These are phyloP conservation scores for Coccyzus lansbergi DNA, from an alignment of 2,797 vertebrate genomes.

Conservation along the genomic window DNA sequence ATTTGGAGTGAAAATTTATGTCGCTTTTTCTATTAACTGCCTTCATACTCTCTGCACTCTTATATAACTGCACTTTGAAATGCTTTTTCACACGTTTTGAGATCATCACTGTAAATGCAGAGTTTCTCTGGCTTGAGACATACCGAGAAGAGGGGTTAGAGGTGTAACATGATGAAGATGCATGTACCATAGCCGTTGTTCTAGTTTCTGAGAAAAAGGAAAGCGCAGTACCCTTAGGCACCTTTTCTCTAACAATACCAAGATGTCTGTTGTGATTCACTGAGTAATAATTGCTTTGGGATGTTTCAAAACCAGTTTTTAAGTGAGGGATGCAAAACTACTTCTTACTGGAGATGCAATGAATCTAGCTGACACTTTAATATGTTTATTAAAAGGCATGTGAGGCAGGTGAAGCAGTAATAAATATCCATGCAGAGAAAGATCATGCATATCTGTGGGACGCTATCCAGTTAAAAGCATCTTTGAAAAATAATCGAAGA, in stretches of 20 bases:
- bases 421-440: constrained; percentile 40
- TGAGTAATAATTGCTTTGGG: constrained; percentile 43
- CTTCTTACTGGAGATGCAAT: constrained; percentile 22
- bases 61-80: not conserved
- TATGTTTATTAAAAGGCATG: constrained; percentile 53
- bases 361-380: constrained; percentile 51
- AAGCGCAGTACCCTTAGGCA: not conserved
- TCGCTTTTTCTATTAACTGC: constrained; percentile 2
- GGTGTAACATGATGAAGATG: not conserved
- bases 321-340: constrained; percentile 43
- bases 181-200: not conserved
- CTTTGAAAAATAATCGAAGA: constrained; percentile 55
- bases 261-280: constrained; percentile 9
- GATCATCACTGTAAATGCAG: not conserved
- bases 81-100: not conserved
- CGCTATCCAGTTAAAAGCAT: constrained; percentile 39
- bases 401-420: constrained; percentile 62
- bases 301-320: constrained; percentile 36
- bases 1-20: not conserved
- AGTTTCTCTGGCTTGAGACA: not conserved
- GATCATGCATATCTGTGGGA: constrained; percentile 30
- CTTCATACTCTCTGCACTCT: not conserved
- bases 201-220: not conserved
- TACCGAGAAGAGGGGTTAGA: not conserved
- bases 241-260: constrained; percentile 7